Percentiles rank a stretch among this genome's conserved stretches.
Evolutionary conservation across 2,797 vertebrate genomes (phyloP).

Genomic region (Myotis planiceps): DNA sequence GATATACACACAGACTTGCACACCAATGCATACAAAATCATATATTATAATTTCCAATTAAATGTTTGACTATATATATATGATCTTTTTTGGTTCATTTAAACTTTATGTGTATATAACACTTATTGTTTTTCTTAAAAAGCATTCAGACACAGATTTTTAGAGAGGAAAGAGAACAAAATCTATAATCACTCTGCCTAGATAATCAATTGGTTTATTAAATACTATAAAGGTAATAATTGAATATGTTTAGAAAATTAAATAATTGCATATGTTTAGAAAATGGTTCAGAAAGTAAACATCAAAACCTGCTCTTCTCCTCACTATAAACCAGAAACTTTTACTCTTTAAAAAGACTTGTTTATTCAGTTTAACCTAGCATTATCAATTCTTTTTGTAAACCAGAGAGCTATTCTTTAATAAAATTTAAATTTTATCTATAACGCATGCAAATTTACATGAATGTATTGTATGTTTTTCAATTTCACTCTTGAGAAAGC

Average conservation of each 20-base stretch:
- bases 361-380: background rate
- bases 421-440: background rate
- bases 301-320: background rate
- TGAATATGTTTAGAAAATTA: background rate
- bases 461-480: background rate
- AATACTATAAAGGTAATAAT: background rate
- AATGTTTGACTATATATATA: background rate
- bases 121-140: background rate
- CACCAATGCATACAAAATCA: background rate
- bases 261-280: background rate
- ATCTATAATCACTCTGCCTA: background rate
- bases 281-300: constrained; percentile 10
- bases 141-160: background rate
- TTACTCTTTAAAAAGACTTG: background rate
- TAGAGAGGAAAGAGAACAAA: background rate
- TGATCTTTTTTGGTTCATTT: background rate
- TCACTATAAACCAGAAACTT: background rate
- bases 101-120: background rate
- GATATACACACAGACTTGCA: background rate
- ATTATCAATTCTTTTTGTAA: background rate
- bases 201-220: background rate
- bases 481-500: background rate
- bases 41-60: background rate
- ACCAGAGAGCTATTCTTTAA: background rate
- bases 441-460: background rate